Evolutionary conservation across 1,140 invertebrate species (phyloP).

Genomic region (Drosophila bocqueti): DNA sequence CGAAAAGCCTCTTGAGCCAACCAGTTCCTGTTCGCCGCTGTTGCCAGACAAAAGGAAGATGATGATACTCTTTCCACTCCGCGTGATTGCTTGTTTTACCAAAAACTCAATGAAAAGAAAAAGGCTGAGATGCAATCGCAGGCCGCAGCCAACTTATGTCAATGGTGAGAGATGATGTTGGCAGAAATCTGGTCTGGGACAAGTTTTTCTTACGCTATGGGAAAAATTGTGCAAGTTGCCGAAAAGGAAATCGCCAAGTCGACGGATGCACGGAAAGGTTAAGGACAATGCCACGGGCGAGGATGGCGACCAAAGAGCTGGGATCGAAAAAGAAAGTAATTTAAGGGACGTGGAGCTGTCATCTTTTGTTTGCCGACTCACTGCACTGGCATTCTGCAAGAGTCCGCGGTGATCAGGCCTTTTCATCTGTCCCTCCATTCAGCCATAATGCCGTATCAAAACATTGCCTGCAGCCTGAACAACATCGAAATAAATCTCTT

Average conservation of each 20-base stretch:
- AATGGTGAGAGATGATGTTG: constrained; percentile 58
- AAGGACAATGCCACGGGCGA: constrained; percentile 54
- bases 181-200: constrained; percentile 56
- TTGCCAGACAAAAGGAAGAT: constrained; percentile 73
- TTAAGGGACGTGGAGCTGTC: constrained; percentile 6
- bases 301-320: neutral
- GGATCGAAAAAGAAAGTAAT: constrained; percentile 6
- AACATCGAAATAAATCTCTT: constrained; percentile 55
- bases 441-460: constrained; percentile 39
- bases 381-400: neutral
- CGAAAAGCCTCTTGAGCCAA: constrained; percentile 38
- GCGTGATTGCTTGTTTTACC: constrained; percentile 34
- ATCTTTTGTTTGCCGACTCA: constrained; percentile 8
- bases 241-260: constrained; percentile 56
- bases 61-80: constrained; percentile 58
- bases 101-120: constrained; percentile 8
- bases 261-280: constrained; percentile 66
- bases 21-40: constrained; percentile 63
- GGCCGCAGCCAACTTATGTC: constrained; percentile 68
- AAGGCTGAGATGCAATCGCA: constrained; percentile 48
- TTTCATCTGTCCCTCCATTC: constrained; percentile 18
- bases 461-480: constrained; percentile 27
- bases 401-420: constrained; percentile 4
- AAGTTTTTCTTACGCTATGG: constrained; percentile 58
- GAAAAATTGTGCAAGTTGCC: constrained; percentile 56